A percentile compares a stretch with the other conserved stretches of the same genome.
Conservation (phyloP, 2,113 vertebrate species). For the Centropristis striata region DNA sequence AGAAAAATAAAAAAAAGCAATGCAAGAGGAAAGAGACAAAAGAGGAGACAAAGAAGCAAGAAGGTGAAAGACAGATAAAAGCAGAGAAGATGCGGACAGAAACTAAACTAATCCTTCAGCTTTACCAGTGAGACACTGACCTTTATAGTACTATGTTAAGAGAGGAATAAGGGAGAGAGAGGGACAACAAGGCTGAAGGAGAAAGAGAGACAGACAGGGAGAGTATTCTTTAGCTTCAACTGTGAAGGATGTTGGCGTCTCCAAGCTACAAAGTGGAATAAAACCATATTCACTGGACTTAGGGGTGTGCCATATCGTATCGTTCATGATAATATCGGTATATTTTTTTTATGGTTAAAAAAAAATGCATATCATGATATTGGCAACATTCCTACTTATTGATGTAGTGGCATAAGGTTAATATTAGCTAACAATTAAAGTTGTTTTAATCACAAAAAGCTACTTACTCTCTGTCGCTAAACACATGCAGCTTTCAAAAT, state of each 20-base stretch:
- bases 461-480: no score
- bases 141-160: constrained; percentile 47
- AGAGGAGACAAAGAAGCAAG: neutral
- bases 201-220: neutral
- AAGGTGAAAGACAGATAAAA: neutral
- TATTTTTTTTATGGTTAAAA: no score
- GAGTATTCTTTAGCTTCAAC: neutral
- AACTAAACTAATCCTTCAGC: constrained; percentile 41
- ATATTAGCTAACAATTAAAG: no score
- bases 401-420: no score
- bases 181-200: neutral
- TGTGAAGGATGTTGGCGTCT: constrained; percentile 7
- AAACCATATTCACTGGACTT: constrained; percentile 15
- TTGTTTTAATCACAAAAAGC: no score
- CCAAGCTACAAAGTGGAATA: constrained; percentile 2
- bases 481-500: no score
- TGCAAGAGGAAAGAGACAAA: neutral
- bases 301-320: no score
- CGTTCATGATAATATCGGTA: no score
- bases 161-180: neutral
- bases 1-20: neutral
- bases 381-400: no score
- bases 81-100: constrained; percentile 11
- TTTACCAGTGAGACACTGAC: constrained; percentile 42
- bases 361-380: no score